Evolutionary conservation across 2,888 invertebrate species (phyloP).

Genomic region (Leucozona laternaria): DNA sequence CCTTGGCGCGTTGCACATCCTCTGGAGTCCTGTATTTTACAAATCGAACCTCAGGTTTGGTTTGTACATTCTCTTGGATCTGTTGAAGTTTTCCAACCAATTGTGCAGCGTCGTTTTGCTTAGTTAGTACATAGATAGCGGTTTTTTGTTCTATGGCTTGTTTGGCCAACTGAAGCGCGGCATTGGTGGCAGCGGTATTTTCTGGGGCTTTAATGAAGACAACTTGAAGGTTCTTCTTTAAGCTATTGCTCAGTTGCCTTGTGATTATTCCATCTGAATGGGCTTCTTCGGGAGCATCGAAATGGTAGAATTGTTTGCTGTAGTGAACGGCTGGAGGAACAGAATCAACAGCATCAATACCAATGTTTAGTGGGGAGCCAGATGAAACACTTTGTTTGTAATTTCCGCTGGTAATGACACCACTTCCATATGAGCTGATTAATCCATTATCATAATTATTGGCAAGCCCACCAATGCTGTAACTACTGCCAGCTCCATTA

Average conservation of each 20-base stretch:
- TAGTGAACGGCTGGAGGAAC: conserved; percentile 54
- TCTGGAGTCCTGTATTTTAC: conserved; percentile 77
- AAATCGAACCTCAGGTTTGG: conserved; percentile 77
- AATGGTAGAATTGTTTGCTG: conserved; percentile 79
- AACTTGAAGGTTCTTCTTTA: conserved; percentile 80
- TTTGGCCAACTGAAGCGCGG: conserved; percentile 80
- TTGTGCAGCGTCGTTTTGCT: conserved; percentile 80
- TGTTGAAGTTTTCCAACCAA: conserved; percentile 78
- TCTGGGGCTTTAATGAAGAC: conserved; percentile 82
- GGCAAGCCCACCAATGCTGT: conserved; percentile 26
- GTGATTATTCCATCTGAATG: conserved; percentile 74
- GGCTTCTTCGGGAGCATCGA: conserved; percentile 78
- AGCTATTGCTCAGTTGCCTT: conserved; percentile 61
- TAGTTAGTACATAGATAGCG: conserved; percentile 82
- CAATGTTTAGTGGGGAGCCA: conserved; percentile 58
- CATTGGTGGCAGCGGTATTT: conserved; percentile 80
- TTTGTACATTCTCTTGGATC: conserved; percentile 70
- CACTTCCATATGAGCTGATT: conserved; percentile 10
- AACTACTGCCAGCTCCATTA: conserved; percentile 4
- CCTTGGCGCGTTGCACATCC: conserved; percentile 75
- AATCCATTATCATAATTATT: too few species aligned
- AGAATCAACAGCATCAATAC: conserved; percentile 29
- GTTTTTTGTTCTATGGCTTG: conserved; percentile 81
- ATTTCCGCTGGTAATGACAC: conserved; percentile 27
- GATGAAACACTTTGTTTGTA: conserved; percentile 27